phyloP scores from a whole-genome alignment of 2,113 vertebrate species.

The Psittacus erithacus region DNA sequence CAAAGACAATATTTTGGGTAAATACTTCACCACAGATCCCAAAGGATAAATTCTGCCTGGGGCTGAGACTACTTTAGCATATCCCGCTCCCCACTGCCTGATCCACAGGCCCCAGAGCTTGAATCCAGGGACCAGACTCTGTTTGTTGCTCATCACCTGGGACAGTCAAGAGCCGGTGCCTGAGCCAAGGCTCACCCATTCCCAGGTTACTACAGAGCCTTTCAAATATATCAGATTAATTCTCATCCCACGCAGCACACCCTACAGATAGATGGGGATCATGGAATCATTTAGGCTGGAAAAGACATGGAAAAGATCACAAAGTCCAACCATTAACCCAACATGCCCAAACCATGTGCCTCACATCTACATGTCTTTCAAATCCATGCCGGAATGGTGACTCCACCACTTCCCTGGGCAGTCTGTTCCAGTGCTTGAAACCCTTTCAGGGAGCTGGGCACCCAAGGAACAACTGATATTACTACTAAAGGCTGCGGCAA shows the following conservation, averaged over 20 bases:
- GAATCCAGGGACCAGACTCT: not conserved
- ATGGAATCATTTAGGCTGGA: not conserved
- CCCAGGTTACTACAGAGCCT: not conserved
- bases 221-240: not conserved
- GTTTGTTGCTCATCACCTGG: fast-evolving
- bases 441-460: not conserved
- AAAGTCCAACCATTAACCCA: not conserved
- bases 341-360: too few species aligned
- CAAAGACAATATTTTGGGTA: not conserved
- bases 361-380: not conserved
- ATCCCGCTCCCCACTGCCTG: fast-evolving
- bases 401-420: not conserved
- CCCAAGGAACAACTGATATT: not conserved
- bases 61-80: not conserved
- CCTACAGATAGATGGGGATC: not conserved
- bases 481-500: not conserved
- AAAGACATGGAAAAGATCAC: not conserved
- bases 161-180: not conserved
- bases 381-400: not conserved
- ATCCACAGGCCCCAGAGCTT: not conserved
- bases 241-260: not conserved
- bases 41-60: not conserved
- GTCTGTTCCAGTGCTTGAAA: too few species aligned
- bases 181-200: not conserved
- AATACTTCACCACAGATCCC: not conserved